Conservation (phyloP, 2,113 vertebrate species). For the Cacatua alba region DNA sequence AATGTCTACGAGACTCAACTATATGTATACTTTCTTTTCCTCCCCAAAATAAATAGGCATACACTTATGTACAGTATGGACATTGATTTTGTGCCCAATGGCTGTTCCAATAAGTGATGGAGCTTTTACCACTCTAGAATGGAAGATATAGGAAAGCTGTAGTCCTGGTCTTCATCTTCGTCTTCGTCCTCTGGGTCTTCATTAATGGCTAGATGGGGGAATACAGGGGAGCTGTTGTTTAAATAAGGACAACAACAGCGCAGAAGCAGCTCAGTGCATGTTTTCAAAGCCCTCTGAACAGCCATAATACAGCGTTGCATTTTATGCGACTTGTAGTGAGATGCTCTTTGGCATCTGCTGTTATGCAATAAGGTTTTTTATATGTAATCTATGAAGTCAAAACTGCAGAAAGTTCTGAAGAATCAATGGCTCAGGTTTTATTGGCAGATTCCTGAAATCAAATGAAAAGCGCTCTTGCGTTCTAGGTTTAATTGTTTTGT, state of each 20-base stretch:
- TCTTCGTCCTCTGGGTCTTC: conserved; percentile 97
- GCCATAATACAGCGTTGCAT: conserved; percentile 82
- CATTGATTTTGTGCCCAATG: conserved; percentile 88
- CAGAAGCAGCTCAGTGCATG: conserved; percentile 91
- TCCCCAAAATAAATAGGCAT: conserved; percentile 99
- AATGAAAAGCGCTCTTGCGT: conserved; percentile 89
- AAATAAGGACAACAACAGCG: conserved; percentile 94
- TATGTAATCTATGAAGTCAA: conserved; percentile 87
- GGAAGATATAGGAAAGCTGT: conserved; percentile 98
- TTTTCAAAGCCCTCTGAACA: conserved; percentile 87
- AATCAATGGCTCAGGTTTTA: conserved; percentile 90
- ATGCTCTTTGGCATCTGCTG: conserved; percentile 83
- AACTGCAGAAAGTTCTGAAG: conserved; percentile 85
- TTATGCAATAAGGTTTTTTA: conserved; percentile 80
- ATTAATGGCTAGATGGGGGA: conserved; percentile 99
- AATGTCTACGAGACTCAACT: conserved; percentile 99
- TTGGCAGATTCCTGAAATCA: conserved; percentile 92
- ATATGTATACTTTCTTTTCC: conserved; percentile 94
- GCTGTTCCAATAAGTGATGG: conserved; percentile 84
- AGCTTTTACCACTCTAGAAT: conserved; percentile 95
- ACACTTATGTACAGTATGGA: conserved; percentile 99
- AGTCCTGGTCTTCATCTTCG: conserved; percentile 97
- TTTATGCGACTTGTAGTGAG: conserved; percentile 83
- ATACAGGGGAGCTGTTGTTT: conserved; percentile 99
- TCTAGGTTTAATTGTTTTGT: conserved; percentile 83